Evolutionary conservation across 2,888 invertebrate genomes (phyloP).

Genomic region (Polymixis lichenea): DNA sequence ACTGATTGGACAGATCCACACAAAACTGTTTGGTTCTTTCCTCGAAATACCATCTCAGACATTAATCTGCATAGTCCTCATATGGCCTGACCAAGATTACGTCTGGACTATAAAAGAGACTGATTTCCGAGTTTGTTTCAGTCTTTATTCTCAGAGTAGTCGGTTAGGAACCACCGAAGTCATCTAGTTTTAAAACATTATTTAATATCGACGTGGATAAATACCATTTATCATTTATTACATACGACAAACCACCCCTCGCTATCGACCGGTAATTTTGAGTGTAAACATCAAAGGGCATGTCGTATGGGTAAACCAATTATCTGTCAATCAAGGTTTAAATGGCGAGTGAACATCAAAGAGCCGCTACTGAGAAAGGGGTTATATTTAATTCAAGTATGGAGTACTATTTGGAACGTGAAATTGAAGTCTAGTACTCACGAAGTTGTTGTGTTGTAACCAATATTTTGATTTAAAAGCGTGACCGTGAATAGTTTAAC

Average conservation of each 20-base stretch:
- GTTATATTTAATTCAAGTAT: background rate
- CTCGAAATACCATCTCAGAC: background rate
- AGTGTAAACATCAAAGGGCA: conserved; percentile 22
- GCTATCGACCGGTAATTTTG: conserved; percentile 3
- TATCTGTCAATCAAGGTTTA: conserved; percentile 22
- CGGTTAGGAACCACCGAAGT: background rate
- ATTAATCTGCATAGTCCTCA: background rate
- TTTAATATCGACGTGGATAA: background rate
- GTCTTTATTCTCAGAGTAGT: background rate
- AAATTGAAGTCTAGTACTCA: conserved; percentile 1
- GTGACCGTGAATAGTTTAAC: background rate
- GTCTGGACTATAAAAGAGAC: no score
- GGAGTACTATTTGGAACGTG: background rate
- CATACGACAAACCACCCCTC: background rate
- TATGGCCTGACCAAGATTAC: background rate
- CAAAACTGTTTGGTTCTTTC: background rate
- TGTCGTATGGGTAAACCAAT: conserved; percentile 19
- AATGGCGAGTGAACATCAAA: conserved; percentile 33
- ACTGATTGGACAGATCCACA: background rate
- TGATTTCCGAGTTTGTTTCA: no score
- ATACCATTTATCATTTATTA: background rate
- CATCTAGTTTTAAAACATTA: background rate
- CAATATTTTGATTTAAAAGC: background rate
- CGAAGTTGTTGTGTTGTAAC: background rate
- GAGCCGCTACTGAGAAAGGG: background rate